Evolutionary conservation across 2,797 vertebrate genomes (phyloP).

Genomic region (Semaprochilodus insignis): DNA sequence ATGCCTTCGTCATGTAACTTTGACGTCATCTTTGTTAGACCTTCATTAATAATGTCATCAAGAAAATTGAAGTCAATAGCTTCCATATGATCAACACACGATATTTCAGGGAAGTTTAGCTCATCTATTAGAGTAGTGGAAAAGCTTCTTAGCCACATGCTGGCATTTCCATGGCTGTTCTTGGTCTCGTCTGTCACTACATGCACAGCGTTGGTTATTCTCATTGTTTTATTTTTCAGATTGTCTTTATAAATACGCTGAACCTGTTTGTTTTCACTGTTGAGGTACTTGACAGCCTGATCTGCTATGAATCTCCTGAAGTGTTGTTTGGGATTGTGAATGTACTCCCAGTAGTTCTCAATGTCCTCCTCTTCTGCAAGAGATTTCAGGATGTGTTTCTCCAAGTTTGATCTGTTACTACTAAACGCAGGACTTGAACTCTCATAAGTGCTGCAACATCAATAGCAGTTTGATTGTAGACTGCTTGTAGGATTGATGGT

Average conservation of each 20-base stretch:
- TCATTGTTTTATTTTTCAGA: constrained; percentile 42
- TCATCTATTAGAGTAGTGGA: constrained; percentile 46
- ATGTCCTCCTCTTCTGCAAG: constrained; percentile 71
- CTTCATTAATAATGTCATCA: constrained; percentile 35
- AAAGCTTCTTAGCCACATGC: constrained; percentile 64
- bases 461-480: constrained; percentile 50
- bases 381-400: constrained; percentile 68
- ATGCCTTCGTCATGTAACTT: constrained; percentile 21
- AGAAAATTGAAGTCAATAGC: constrained; percentile 68
- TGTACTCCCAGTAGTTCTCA: constrained; percentile 57
- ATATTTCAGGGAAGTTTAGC: constrained; percentile 53
- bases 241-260: not conserved
- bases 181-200: constrained; percentile 52
- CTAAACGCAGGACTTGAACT: too few relatives aligned
- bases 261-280: not conserved
- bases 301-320: constrained; percentile 56
- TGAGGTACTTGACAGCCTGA: constrained; percentile 35
- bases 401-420: constrained; percentile 65
- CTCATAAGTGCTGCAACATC: constrained; percentile 47
- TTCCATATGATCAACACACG: constrained; percentile 55
- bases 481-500: constrained; percentile 14
- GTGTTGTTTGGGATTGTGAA: constrained; percentile 17
- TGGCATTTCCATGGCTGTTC: constrained; percentile 45
- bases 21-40: not conserved
- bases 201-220: constrained; percentile 56